Base-by-base conservation (phyloP, 2,888 invertebrate genomes). In the Luperina testacea region DNA sequence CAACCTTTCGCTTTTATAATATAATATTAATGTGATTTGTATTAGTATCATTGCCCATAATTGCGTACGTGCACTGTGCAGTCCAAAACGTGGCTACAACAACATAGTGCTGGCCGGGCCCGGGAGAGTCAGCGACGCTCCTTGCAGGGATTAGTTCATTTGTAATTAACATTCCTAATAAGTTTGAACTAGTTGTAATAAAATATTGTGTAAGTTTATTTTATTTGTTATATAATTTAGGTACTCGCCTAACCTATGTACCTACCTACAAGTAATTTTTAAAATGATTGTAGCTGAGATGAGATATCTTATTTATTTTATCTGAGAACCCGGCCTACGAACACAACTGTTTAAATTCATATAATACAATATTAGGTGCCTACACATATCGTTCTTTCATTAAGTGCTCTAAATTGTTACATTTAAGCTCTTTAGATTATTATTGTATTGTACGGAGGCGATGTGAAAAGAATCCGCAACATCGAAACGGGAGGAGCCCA, bases 381-480 rank as follows among this genome's bases (percentile, higher is more conserved):
- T 38, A 38, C 32, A 48, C 45, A 17, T 45, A 45, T 48, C 88
- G 87, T 85, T 80, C 77, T 91, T 91, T 90, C 82, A 92, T 93
- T 89, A 89, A 93, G 92, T 93, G 91, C 84, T 92, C 88, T 89
- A 89, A 93, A 94, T 93, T 90, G 93, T 92, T 92, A 92, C 93
- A 90, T 93, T 95, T 94, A 95, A 95, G 93, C 95, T 93, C 92
- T 92, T 94, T 93, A 95, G 92, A 94, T 91, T 92, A 94, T 94
- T 93, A 92, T 92, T 91, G 90, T 87, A 93, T 94, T 95, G 94
- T 95, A 79, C 89, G 81, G 90, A 91, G 91, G 92, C 90, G 92
- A 90, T 81, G 82, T 78, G 85, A 90, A 86, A 82, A 89, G 82
- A 73, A 71, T 69, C 75, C 57, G 81, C 81, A 81, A 71, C n/a